Percentiles rank a stretch among this genome's conserved stretches.
Conservation (phyloP, 2,113 vertebrate species). For the Mastomys natalensis region DNA sequence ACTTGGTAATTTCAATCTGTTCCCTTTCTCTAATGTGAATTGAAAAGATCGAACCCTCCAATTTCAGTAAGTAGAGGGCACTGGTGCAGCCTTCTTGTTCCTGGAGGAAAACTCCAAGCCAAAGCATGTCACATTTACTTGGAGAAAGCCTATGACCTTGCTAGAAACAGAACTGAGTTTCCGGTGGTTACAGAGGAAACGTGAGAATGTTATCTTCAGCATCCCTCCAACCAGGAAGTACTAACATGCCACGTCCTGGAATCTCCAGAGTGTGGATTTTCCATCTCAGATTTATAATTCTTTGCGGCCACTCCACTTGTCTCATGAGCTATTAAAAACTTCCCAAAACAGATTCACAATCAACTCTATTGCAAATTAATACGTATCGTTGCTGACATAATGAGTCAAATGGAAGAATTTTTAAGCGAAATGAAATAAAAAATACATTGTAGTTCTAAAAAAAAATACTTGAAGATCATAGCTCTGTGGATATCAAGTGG, state of each 20-base stretch:
- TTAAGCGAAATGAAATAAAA: slow-evolving; percentile 52
- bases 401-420: slow-evolving; percentile 44
- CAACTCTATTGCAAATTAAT: slow-evolving; percentile 53
- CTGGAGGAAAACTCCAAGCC: not conserved
- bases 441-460: slow-evolving; percentile 11
- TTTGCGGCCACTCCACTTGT: not conserved
- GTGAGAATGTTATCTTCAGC: not conserved
- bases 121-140: not conserved
- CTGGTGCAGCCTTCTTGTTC: not conserved
- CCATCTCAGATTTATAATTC: not conserved
- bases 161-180: not conserved
- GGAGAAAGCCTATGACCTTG: not conserved
- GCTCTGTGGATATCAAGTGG: not conserved
- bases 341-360: slow-evolving; percentile 23
- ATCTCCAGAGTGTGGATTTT: not conserved
- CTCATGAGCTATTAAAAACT: slow-evolving; percentile 7
- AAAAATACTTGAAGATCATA: not conserved
- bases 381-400: not conserved
- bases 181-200: not conserved
- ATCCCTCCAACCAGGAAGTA: not conserved
- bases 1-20: not conserved
- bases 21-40: not conserved
- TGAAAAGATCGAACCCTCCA: not conserved
- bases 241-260: not conserved
- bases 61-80: not conserved